These are phyloP conservation scores for Tachuris rubrigastra DNA, from an alignment of 2,113 vertebrate species.

Conservation along the genomic window DNA sequence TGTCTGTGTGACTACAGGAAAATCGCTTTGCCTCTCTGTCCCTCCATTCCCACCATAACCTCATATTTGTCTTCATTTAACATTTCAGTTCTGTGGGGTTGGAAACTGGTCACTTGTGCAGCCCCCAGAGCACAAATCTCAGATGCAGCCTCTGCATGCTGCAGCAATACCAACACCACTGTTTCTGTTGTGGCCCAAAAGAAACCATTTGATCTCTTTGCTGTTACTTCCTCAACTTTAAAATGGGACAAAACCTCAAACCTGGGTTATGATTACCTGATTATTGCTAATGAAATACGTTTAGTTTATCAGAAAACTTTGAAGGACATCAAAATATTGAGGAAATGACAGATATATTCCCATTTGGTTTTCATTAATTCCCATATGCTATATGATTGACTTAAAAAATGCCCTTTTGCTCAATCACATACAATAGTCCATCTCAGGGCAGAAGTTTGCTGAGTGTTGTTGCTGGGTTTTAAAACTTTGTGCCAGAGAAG, in stretches of 20 bases:
- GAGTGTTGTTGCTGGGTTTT: neutral
- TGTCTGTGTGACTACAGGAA: neutral
- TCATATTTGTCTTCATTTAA: neutral
- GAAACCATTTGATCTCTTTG: neutral
- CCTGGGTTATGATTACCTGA: neutral
- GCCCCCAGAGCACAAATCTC: neutral
- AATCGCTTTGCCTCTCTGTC: neutral
- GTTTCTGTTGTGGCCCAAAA: neutral
- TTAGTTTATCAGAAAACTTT: neutral
- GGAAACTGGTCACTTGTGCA: neutral
- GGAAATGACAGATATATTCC: neutral
- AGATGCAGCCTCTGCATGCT: neutral
- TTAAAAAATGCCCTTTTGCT: neutral
- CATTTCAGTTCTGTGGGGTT: neutral
- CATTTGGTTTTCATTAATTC: neutral
- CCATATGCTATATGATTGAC: neutral
- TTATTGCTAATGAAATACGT: neutral
- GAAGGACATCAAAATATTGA: slow-evolving; percentile 1
- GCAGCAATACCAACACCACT: neutral
- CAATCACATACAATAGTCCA: neutral
- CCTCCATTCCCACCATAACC: neutral
- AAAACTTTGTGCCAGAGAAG: neutral
- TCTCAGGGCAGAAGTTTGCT: neutral
- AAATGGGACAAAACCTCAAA: neutral
- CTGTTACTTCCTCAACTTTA: neutral